Base-by-base conservation (phyloP, 1,140 invertebrate genomes). In the Drosophila cardini region DNA sequence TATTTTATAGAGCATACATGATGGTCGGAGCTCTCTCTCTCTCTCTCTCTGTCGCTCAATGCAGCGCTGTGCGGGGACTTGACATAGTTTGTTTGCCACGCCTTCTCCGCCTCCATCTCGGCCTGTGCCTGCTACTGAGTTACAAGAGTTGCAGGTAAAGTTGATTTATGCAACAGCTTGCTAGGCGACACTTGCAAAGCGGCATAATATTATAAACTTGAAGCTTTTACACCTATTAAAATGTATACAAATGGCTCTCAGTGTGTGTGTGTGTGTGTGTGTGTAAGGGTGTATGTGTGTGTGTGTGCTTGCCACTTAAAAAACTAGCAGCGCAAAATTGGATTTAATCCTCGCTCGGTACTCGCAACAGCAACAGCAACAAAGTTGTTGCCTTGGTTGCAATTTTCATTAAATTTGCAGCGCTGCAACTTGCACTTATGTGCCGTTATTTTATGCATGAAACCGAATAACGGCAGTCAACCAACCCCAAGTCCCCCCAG, bases 151-250 rank as follows among this genome's bases (percentile, higher is more conserved):
- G 42, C 73, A 65, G 81, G 15, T 78, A 72, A 80, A 76, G 83
- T 87, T 89, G 84, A 87, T 83, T 87, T 87, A 87, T 87, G 84
- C 83, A 87, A 86, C 83, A 86, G 84, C 84, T 89, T 77, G 79
- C 80, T 15, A 58, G 40, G 61, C 69, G 46, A 69, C 68, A 73
- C 46, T 64, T 65, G 30, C 48, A 42, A 26, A 52, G 74, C 48
- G 52, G 70, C 83, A 83, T 83, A 77, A 89, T 83, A 82, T 87
- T 71, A 83, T 80, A 87, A 87, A 83, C 72, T 69, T 77, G 67
- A 77, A 56, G 58, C 78, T 64, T 86, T 86, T 79, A 73, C 78
- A 81, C 83, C 79, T 87, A 79, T 80, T 87, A 76, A 79, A 87
- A 77, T 74, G 61, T 65, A 53, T 60, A 62, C 68, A 76, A 76